Conservation (phyloP, 2,888 invertebrate genomes). For the Myathropa florea region DNA sequence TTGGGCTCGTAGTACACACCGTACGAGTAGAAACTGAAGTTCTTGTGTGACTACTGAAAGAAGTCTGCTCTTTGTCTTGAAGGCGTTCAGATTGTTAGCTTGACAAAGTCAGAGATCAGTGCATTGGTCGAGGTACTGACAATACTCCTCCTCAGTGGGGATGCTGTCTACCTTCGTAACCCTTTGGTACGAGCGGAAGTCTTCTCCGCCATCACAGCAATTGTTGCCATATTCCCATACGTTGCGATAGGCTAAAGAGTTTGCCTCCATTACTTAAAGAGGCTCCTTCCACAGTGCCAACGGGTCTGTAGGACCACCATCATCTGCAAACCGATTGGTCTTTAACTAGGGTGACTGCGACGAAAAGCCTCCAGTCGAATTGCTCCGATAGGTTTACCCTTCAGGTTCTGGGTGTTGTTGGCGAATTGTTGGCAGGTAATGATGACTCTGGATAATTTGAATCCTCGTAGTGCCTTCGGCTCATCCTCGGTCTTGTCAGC, state of each 20-base stretch:
- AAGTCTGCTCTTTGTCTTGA: constrained; percentile 90
- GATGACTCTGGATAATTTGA: constrained; percentile 83
- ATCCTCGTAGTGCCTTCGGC: constrained; percentile 87
- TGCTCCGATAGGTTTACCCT: constrained; percentile 86
- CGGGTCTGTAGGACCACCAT: constrained; percentile 98
- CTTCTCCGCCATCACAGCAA: constrained; percentile 99
- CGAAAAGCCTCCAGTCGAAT: constrained; percentile 94
- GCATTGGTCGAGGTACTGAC: constrained; percentile 94
- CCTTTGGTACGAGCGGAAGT: constrained; percentile 95
- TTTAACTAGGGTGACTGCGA: constrained; percentile 97
- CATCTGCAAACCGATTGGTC: constrained; percentile 99
- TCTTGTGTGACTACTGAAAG: constrained; percentile 93
- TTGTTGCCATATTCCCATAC: constrained; percentile 98
- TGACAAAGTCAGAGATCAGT: constrained; percentile 91
- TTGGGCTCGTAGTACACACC: constrained; percentile 95
- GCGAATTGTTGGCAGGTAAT: constrained; percentile 91
- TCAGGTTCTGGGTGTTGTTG: constrained; percentile 83
- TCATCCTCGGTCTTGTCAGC: constrained; percentile 91
- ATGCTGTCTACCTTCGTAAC: constrained; percentile 94
- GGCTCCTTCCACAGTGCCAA: constrained; percentile 95
- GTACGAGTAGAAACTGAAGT: constrained; percentile 95
- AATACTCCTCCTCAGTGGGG: constrained; percentile 94
- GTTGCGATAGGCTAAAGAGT: constrained; percentile 92
- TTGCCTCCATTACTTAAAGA: constrained; percentile 91
- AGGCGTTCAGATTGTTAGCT: constrained; percentile 83